These are phyloP conservation scores for Struthio camelus DNA, from an alignment of 2,113 vertebrate species.

Conservation along the genomic window DNA sequence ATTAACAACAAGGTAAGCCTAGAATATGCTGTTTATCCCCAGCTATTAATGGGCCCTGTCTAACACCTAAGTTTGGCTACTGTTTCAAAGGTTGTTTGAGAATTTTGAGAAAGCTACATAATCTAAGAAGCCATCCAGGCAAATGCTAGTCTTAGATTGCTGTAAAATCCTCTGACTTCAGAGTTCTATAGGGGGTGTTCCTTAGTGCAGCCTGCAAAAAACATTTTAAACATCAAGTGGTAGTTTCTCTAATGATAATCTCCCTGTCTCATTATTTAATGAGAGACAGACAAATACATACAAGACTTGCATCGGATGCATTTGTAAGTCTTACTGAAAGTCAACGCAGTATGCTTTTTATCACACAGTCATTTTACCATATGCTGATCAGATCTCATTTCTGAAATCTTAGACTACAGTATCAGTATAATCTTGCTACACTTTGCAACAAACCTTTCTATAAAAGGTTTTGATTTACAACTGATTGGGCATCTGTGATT, in stretches of 20 bases:
- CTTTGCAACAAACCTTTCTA: background rate
- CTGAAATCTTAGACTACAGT: background rate
- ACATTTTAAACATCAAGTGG: background rate
- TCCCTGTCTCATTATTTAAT: background rate
- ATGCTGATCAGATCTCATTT: background rate
- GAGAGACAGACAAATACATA: background rate
- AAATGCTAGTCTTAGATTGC: background rate
- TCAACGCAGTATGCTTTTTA: background rate
- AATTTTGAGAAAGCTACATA: background rate
- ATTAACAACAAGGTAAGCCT: background rate
- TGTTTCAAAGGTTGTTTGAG: background rate
- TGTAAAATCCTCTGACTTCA: background rate
- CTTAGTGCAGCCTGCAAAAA: background rate
- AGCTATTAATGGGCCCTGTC: background rate
- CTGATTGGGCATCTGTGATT: background rate
- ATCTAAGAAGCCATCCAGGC: background rate
- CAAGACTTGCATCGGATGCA: background rate
- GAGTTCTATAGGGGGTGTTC: background rate
- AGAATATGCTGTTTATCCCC: background rate
- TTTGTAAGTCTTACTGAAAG: background rate
- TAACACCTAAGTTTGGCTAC: background rate
- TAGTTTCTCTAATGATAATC: background rate
- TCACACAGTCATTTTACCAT: background rate
- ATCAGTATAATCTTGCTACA: background rate
- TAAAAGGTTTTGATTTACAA: background rate